These are phyloP conservation scores for Fratercula arctica DNA, from an alignment of 2,797 vertebrate species.

Conservation along the genomic window DNA sequence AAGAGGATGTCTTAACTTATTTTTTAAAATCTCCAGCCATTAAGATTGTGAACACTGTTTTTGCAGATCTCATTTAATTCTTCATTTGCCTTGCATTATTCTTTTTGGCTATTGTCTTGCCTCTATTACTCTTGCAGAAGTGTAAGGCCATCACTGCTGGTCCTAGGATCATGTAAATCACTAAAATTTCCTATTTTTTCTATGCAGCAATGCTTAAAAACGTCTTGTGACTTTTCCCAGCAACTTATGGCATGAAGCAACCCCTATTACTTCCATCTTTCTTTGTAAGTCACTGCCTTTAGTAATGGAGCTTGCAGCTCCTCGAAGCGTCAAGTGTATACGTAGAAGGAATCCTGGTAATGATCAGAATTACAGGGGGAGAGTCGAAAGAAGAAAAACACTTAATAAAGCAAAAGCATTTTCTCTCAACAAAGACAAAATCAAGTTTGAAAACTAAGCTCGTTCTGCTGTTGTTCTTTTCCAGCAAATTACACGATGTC, in stretches of 20 bases:
- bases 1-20: background rate
- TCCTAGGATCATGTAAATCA: background rate
- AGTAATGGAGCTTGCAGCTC: background rate
- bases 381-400: background rate
- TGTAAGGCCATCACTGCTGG: background rate
- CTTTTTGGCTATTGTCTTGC: background rate
- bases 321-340: background rate
- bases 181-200: background rate
- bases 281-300: background rate
- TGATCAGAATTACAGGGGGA: fast-evolving
- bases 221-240: background rate
- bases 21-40: background rate
- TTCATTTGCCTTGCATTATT: background rate
- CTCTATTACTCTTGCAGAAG: background rate
- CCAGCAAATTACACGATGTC: background rate
- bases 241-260: background rate
- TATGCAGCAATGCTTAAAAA: background rate
- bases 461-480: background rate
- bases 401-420: background rate
- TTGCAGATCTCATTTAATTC: background rate
- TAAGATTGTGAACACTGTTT: background rate
- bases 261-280: background rate
- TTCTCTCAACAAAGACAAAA: background rate
- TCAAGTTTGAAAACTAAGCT: background rate
- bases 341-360: background rate